A percentile compares a stretch with the other conserved stretches of the same genome.
These are phyloP conservation scores for Grammomys dolichurus DNA, from an alignment of 2,113 vertebrate species.

Conservation along the genomic window DNA sequence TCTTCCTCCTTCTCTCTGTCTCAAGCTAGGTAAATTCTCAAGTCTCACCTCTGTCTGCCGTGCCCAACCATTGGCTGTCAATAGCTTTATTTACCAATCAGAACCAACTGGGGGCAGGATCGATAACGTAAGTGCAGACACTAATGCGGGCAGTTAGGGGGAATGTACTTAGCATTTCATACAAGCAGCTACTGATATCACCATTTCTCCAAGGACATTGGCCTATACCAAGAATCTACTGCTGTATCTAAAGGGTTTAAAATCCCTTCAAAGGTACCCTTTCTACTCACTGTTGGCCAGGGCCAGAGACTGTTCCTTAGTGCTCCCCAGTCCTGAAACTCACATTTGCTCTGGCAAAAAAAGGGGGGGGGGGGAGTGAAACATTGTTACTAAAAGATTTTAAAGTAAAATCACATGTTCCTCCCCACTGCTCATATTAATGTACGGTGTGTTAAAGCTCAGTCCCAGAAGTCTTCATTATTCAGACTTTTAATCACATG, in stretches of 20 bases:
- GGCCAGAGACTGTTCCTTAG: neutral
- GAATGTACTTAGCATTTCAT: too few relatives aligned
- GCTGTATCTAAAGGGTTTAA: neutral
- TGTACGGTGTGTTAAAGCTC: conserved; percentile 78
- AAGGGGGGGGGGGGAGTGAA: conserved; percentile 67
- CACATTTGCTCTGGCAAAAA: conserved; percentile 66
- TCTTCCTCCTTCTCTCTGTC: too few relatives aligned
- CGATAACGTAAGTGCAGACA: too few relatives aligned
- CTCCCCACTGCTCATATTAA: conserved; percentile 75
- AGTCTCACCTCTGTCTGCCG: too few relatives aligned
- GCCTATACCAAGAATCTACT: neutral
- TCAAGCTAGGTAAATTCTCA: too few relatives aligned
- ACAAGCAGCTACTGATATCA: neutral
- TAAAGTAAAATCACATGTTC: conserved; percentile 83
- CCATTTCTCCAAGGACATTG: conserved; percentile 36
- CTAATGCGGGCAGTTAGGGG: too few relatives aligned
- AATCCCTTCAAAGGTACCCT: conserved; percentile 51
- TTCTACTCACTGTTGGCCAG: neutral
- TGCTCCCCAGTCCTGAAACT: conserved; percentile 43
- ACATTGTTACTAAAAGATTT: conserved; percentile 80
- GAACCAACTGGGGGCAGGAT: too few relatives aligned
- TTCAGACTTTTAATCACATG: conserved; percentile 86
- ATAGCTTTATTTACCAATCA: too few relatives aligned
- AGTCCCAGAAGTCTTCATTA: conserved; percentile 87
- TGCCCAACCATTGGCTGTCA: too few relatives aligned